A percentile compares a stretch with the other conserved stretches of the same genome.
Evolutionary conservation across 2,888 invertebrate genomes (phyloP).

Genomic region (Eristalis tenax): DNA sequence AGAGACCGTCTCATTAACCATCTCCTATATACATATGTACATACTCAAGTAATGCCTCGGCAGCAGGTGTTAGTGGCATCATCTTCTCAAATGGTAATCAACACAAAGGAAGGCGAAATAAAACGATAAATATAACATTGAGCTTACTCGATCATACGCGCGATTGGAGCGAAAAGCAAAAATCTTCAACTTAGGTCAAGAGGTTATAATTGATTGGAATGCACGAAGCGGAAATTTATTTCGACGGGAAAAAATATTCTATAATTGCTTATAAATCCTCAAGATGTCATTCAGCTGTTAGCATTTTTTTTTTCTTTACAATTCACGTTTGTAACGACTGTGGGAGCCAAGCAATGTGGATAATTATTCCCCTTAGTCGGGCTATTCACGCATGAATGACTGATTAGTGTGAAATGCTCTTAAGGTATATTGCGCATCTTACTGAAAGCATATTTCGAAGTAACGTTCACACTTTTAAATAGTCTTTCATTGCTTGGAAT

Average conservation of each 20-base stretch:
- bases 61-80: background rate
- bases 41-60: background rate
- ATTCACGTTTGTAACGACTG: background rate
- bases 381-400: background rate
- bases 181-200: slow-evolving; percentile 25
- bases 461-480: background rate
- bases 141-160: slow-evolving; percentile 4
- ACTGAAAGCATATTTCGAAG: background rate
- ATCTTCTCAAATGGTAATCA: background rate
- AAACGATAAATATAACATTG: slow-evolving; percentile 19
- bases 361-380: background rate
- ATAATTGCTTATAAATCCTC: slow-evolving; percentile 7
- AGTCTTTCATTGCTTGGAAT: background rate
- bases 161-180: slow-evolving; percentile 2
- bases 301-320: background rate
- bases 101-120: background rate
- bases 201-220: slow-evolving; percentile 30
- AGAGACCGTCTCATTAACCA: background rate
- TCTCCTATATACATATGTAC: background rate
- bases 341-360: background rate
- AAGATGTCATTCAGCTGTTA: slow-evolving; percentile 11
- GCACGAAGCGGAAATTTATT: slow-evolving; percentile 26
- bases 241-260: slow-evolving; percentile 18
- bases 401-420: background rate
- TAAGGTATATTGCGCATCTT: background rate